Conservation (phyloP, 2,888 invertebrate genomes). For the Acronicta psi region DNA sequence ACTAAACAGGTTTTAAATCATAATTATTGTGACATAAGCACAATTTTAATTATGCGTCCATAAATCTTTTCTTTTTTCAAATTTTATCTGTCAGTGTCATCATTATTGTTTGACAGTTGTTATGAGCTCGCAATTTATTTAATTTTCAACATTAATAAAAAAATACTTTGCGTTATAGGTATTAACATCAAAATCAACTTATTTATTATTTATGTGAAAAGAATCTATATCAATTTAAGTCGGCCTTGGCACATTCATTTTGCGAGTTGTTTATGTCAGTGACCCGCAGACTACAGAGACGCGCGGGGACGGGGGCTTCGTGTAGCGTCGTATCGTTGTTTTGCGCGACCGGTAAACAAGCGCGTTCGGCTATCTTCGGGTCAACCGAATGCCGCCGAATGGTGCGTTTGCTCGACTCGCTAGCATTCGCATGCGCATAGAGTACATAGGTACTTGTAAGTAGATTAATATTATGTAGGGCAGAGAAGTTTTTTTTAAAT, state of each 20-base stretch:
- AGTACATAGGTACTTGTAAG: too few relatives aligned
- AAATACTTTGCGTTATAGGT: conserved; percentile 21
- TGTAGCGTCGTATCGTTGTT: conserved; percentile 13
- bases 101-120: conserved; percentile 36
- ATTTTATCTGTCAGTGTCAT: conserved; percentile 41
- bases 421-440: too few relatives aligned
- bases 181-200: conserved; percentile 10
- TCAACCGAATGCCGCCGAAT: conserved; percentile 4
- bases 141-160: conserved; percentile 8
- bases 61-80: conserved; percentile 20
- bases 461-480: too few relatives aligned
- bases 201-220: conserved; percentile 7
- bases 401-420: conserved; percentile 24
- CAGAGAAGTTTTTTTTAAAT: too few relatives aligned
- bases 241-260: conserved; percentile 18
- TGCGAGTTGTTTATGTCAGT: conserved; percentile 9
- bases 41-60: conserved; percentile 5
- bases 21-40: conserved; percentile 1
- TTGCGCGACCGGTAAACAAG: conserved; percentile 19
- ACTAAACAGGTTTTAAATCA: conserved; percentile 12
- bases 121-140: conserved; percentile 37
- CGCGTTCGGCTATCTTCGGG: conserved; percentile 41
- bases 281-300: conserved; percentile 11
- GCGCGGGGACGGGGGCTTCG: conserved; percentile 12
- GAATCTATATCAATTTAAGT: conserved; percentile 11